A percentile compares a stretch with the other conserved stretches of the same genome.
These are phyloP conservation scores for Pachydiplax longipennis DNA, from an alignment of 2,888 invertebrate genomes.

Conservation along the genomic window DNA sequence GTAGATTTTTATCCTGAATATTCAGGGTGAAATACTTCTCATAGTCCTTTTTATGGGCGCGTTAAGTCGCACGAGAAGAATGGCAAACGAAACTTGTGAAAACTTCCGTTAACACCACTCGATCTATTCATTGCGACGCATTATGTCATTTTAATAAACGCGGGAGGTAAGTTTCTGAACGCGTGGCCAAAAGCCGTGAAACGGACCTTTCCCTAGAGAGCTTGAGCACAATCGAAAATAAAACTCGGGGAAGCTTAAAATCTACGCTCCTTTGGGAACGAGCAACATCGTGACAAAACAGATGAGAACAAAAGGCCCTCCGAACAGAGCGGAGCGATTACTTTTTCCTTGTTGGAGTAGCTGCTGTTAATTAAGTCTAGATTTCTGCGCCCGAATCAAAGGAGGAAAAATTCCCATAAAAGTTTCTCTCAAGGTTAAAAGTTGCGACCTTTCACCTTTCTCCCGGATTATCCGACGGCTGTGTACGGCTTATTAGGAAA, in stretches of 20 bases:
- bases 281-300: not conserved
- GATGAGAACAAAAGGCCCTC: not conserved
- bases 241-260: not conserved
- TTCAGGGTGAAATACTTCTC: too few relatives aligned
- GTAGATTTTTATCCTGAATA: too few relatives aligned
- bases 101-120: too few relatives aligned
- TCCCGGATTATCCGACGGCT: not conserved
- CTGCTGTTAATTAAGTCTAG: not conserved
- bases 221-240: too few relatives aligned
- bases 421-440: not conserved
- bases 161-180: too few relatives aligned
- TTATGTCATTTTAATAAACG: too few relatives aligned
- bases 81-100: too few relatives aligned
- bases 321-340: not conserved
- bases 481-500: not conserved
- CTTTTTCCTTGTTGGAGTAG: not conserved
- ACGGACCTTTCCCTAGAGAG: too few relatives aligned
- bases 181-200: too few relatives aligned
- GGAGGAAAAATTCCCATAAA: not conserved
- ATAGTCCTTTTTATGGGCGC: too few relatives aligned
- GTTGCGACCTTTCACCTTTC: constrained; percentile 11
- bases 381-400: not conserved
- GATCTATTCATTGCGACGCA: too few relatives aligned
- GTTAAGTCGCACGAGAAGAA: too few relatives aligned
- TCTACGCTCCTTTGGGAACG: not conserved